Conservation (phyloP, 2,113 vertebrate species). For the Laticauda colubrina region DNA sequence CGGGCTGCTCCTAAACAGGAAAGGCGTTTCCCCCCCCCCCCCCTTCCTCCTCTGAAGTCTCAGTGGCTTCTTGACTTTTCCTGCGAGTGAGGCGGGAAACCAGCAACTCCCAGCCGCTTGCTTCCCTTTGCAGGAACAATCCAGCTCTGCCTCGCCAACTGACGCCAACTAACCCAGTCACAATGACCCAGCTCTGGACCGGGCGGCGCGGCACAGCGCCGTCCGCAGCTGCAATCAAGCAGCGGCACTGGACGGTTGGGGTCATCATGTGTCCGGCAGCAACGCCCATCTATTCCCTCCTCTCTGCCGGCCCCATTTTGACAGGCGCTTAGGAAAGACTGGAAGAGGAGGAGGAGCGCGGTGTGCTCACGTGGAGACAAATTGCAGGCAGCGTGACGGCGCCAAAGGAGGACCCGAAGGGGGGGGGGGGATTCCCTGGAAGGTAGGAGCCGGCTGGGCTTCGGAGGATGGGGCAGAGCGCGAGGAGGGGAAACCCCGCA, state of each 20-base stretch:
- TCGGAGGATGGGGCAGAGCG: neutral
- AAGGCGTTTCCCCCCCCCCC: too few species aligned
- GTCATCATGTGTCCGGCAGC: neutral
- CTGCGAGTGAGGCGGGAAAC: too few species aligned
- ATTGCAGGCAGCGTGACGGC: neutral
- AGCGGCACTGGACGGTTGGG: neutral
- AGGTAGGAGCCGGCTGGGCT: constrained; percentile 32
- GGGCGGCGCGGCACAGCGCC: neutral
- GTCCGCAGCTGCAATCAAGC: neutral
- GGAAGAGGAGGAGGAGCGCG: neutral
- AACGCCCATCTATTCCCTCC: neutral
- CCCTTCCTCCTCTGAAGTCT: neutral
- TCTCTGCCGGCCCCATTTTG: neutral
- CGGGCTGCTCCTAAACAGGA: neutral
- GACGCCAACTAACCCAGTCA: constrained; percentile 18
- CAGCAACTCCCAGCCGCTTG: neutral
- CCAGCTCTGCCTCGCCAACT: neutral
- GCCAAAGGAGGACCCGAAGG: fast-evolving
- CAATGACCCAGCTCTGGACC: neutral
- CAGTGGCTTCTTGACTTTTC: neutral
- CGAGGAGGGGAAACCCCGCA: neutral
- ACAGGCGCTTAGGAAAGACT: fast-evolving
- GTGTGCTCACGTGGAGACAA: neutral
- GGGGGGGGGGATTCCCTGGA: fast-evolving
- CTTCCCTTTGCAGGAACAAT: neutral